phyloP scores from a whole-genome alignment of 2,113 vertebrate species.

The Chrysemys picta region DNA sequence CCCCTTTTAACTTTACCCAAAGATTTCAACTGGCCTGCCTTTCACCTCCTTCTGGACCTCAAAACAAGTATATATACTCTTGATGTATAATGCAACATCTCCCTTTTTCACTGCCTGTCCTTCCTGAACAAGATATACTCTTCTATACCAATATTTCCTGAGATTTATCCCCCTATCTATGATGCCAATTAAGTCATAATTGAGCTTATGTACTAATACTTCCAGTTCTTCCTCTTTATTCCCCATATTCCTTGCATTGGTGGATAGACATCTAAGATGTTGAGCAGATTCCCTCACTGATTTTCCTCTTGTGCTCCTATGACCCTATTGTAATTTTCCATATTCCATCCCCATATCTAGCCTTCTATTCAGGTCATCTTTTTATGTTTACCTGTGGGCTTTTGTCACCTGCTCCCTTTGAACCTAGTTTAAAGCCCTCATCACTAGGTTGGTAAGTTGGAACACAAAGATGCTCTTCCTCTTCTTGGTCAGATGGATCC shows the following conservation, averaged over 20 bases:
- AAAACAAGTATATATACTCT: not conserved
- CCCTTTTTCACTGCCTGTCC: not conserved
- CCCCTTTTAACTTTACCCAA: not conserved
- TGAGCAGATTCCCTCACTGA: not conserved
- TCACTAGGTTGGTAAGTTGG: not conserved
- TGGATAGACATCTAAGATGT: not conserved
- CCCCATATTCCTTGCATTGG: not conserved
- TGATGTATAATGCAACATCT: not conserved
- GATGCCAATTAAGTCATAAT: not conserved
- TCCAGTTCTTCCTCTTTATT: not conserved
- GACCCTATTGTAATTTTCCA: not conserved
- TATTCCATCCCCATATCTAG: no score
- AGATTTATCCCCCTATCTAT: not conserved
- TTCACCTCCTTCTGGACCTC: no score
- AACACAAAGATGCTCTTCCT: not conserved
- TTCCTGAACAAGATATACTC: not conserved
- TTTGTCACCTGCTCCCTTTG: not conserved
- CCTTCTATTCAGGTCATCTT: not conserved
- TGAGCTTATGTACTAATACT: not conserved
- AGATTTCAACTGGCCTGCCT: not conserved
- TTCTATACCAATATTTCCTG: not conserved
- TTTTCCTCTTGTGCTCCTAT: not conserved
- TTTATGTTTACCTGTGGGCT: not conserved
- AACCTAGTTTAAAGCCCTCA: not conserved
- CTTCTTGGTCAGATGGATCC: not conserved